Conservation (phyloP, 1,140 invertebrate genomes). For the Parasteatoda tepidariorum region DNA sequence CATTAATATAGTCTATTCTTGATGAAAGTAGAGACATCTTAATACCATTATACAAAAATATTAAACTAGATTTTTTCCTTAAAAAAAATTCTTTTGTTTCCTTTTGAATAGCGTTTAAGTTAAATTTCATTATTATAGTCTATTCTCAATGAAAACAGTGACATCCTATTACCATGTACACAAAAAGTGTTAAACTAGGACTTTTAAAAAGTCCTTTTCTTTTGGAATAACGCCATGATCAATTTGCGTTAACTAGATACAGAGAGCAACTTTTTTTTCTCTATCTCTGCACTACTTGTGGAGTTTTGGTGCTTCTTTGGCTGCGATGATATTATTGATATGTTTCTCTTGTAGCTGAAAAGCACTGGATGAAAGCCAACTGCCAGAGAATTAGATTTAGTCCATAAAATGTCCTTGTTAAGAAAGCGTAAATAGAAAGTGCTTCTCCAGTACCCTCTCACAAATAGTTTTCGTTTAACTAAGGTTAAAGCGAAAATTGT, state of each 20-base stretch:
- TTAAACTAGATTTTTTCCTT: too few relatives aligned
- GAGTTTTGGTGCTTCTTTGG: not conserved
- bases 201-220: too few relatives aligned
- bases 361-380: not conserved
- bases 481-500: not conserved
- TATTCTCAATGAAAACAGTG: too few relatives aligned
- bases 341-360: not conserved
- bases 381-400: not conserved
- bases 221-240: conserved; percentile 36
- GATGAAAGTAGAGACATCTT: too few relatives aligned
- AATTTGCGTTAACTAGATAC: not conserved
- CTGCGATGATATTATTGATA: not conserved
- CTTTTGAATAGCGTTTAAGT: too few relatives aligned
- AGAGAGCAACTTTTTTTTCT: too few relatives aligned
- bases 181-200: too few relatives aligned
- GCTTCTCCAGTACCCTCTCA: not conserved
- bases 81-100: too few relatives aligned
- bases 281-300: not conserved
- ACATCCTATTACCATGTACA: too few relatives aligned
- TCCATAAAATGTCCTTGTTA: not conserved
- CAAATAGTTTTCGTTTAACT: not conserved
- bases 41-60: too few relatives aligned
- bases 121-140: too few relatives aligned
- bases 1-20: too few relatives aligned
- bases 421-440: not conserved